Evolutionary conservation across 2,113 vertebrate species (phyloP), one percentile per base, ranked within the genome.

Genomic region (Procavia capensis): DNA sequence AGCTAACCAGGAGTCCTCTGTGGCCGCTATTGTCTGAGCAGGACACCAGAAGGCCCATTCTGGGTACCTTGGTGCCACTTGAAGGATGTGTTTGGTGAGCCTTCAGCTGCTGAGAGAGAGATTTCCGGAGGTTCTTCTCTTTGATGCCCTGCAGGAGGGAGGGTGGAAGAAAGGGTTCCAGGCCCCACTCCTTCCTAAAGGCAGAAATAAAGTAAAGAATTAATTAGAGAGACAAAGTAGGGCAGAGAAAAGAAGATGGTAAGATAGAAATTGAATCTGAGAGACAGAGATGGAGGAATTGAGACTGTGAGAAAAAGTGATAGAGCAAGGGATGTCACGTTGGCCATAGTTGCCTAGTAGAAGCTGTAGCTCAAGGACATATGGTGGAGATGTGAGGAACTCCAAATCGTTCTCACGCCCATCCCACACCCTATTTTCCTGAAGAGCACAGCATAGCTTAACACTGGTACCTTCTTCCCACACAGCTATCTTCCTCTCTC

Each of bases 61-160:
- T 74, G 63, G 96, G 96, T 98, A 99, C 99, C 99, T 99, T 99
- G 98, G 99, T 99, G 96, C 99, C 98, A 0, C 99, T 98, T 66
- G 99, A 99, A 88, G 99, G 99, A 96, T 99, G 99, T 95, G 99
- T 99, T 98, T 99, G 99, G 97, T 99, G 99, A 50, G 99, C 99
- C 98, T 99, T 99, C 91, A 99, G 98, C 97, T 99, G 98, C 98
- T 99, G 99, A 4, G 99, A 99, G 57, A 99, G 99, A 45, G 98
- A 99, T 98, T 99, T 99, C 82, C 99, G 99, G 91, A 99, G 99
- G 79, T 99, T 99, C 98, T 99, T 99, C 98, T 99, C 99, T 96
- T 99, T 99, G 97, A 99, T 98, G 79, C 99, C 98, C 95, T 99
- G 99, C 89, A 99, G 98, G 76, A 99, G 98, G 3, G 99, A 99